These are phyloP conservation scores for Agapostemon virescens DNA, from an alignment of 2,888 invertebrate genomes.

Conservation along the genomic window DNA sequence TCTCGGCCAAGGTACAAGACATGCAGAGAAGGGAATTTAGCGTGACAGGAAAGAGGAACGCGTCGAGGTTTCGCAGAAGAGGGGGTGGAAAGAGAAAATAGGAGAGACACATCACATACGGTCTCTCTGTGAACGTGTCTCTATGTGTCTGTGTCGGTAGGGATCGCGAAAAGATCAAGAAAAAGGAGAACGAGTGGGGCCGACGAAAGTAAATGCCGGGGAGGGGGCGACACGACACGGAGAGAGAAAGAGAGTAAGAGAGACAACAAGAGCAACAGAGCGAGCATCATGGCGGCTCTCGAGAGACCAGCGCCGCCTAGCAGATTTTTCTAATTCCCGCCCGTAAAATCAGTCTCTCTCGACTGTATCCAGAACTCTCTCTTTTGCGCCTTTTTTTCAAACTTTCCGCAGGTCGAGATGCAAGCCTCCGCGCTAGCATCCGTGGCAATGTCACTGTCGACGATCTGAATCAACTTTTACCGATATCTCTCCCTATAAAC, in stretches of 20 bases:
- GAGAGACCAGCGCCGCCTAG: constrained; percentile 76
- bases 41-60: constrained; percentile 29
- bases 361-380: constrained; percentile 14
- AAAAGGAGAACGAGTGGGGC: constrained; percentile 46
- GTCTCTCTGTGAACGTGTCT: constrained; percentile 7
- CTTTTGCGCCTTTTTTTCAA: constrained; percentile 1
- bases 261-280: constrained; percentile 60
- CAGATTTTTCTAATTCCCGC: constrained; percentile 76
- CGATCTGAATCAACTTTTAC: neutral
- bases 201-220: constrained; percentile 40
- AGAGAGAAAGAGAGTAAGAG: constrained; percentile 22
- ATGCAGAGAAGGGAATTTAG: constrained; percentile 36
- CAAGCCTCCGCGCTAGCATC: neutral
- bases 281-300: constrained; percentile 74
- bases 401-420: neutral
- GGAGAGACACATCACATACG: constrained; percentile 52
- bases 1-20: constrained; percentile 25
- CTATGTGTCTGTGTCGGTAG: constrained; percentile 46
- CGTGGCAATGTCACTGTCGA: neutral
- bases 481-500: neutral
- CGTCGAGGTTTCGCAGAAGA: constrained; percentile 31
- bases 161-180: constrained; percentile 58
- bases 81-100: constrained; percentile 49
- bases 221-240: constrained; percentile 18
- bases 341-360: constrained; percentile 54